Conservation (phyloP, 2,797 vertebrate species). For the Emys orbicularis region DNA sequence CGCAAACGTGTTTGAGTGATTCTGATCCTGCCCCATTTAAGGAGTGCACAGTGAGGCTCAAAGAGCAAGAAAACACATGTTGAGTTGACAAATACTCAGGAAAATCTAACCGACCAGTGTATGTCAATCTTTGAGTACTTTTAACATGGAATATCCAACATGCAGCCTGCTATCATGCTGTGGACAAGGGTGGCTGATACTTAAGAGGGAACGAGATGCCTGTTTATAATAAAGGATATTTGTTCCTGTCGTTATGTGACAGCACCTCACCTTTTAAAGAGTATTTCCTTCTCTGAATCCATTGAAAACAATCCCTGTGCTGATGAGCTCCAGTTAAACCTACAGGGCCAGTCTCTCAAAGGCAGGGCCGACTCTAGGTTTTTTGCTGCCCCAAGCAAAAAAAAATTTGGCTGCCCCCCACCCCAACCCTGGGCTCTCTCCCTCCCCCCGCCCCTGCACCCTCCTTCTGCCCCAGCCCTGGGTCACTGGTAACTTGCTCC, state of each 20-base stretch:
- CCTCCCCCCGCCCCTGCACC: no score
- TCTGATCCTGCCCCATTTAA: background rate
- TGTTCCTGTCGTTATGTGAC: background rate
- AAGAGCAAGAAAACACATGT: background rate
- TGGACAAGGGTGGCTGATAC: background rate
- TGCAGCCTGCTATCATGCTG: accelerated
- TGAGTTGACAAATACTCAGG: background rate
- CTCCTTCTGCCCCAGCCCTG: no score
- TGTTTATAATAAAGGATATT: background rate
- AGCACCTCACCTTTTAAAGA: constrained; percentile 12
- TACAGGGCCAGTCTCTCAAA: background rate
- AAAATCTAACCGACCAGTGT: background rate
- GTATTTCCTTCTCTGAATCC: background rate
- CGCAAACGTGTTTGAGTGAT: background rate
- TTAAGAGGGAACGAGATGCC: background rate
- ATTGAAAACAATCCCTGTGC: background rate
- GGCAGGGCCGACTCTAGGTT: background rate
- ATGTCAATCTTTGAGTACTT: background rate
- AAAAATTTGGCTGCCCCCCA: no score
- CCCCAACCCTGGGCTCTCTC: no score
- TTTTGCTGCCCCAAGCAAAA: no score
- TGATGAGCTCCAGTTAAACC: background rate
- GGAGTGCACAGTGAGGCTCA: background rate
- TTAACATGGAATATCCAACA: background rate
- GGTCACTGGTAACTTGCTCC: no score